Conservation (phyloP, 2,888 invertebrate species). For the Cosmorhoe ocellata region DNA sequence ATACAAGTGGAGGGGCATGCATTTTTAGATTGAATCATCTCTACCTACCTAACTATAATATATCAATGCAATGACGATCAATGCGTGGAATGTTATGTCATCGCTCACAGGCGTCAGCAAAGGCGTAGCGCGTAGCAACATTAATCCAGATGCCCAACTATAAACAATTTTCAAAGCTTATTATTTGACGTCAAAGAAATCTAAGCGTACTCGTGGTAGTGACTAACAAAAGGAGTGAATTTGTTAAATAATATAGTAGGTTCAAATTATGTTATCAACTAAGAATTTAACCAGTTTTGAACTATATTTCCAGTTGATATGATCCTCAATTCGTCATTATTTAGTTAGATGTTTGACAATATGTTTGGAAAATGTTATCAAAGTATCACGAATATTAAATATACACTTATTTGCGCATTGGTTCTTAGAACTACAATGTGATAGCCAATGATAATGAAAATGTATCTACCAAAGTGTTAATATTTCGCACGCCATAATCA, state of each 20-base stretch:
- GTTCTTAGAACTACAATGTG: slow-evolving; percentile 21
- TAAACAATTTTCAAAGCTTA: slow-evolving; percentile 38
- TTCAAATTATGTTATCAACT: neutral
- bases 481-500: too few relatives aligned
- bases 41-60: too few relatives aligned
- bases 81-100: slow-evolving; percentile 38
- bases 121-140: slow-evolving; percentile 27
- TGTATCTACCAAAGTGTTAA: too few relatives aligned
- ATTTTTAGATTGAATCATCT: too few relatives aligned
- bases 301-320: slow-evolving; percentile 11
- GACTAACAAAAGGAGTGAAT: slow-evolving; percentile 33
- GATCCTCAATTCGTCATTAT: too few relatives aligned
- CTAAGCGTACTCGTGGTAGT: slow-evolving; percentile 53
- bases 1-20: too few relatives aligned
- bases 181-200: slow-evolving; percentile 55
- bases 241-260: neutral
- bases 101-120: slow-evolving; percentile 44
- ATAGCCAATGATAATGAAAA: slow-evolving; percentile 14
- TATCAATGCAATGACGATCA: slow-evolving; percentile 25
- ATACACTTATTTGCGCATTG: neutral
- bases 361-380: slow-evolving; percentile 16
- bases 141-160: slow-evolving; percentile 60
- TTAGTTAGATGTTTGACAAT: too few relatives aligned
- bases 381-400: slow-evolving; percentile 25
- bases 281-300: neutral